A percentile compares a stretch with the other conserved stretches of the same genome.
phyloP scores from a whole-genome alignment of 2,888 invertebrate genomes.

The Melinaea marsaeus region DNA sequence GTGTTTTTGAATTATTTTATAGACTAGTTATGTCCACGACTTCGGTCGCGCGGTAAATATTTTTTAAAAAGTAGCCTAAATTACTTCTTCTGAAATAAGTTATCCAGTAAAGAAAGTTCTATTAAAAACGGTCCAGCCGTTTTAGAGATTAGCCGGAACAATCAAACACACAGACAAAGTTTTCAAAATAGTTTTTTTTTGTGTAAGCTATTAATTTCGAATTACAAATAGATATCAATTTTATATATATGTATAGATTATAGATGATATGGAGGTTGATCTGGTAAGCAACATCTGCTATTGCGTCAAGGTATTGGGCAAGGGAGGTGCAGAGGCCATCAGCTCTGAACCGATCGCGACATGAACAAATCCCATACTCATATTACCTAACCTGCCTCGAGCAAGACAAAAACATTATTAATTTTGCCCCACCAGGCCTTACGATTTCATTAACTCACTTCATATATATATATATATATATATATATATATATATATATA shows the following conservation, averaged over 20 bases:
- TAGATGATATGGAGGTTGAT: conserved; percentile 64
- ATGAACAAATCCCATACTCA: conserved; percentile 61
- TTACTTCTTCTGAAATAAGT: too few relatives aligned
- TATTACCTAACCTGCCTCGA: conserved; percentile 60
- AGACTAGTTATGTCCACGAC: not conserved
- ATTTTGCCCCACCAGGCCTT: conserved; percentile 49
- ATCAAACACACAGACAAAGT: too few relatives aligned
- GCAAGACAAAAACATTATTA: conserved; percentile 64
- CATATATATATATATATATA: conserved; percentile 15
- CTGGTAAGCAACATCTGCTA: conserved; percentile 71
- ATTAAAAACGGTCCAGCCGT: too few relatives aligned
- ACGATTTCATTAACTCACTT: conserved; percentile 38
- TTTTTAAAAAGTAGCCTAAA: too few relatives aligned
- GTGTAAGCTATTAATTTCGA: too few relatives aligned
- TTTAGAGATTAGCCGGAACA: too few relatives aligned
- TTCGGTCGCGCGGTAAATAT: too few relatives aligned
- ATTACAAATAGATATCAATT: too few relatives aligned
- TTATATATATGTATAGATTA: conserved; percentile 30
- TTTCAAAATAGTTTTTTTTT: too few relatives aligned
- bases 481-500: conserved; percentile 11
- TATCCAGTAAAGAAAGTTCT: too few relatives aligned
- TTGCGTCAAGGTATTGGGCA: conserved; percentile 74
- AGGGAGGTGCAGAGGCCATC: conserved; percentile 66
- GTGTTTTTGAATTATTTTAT: not conserved
- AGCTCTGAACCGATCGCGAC: conserved; percentile 61